A percentile compares a stretch with the other conserved stretches of the same genome.
These are phyloP conservation scores for Centropus bengalensis DNA, from an alignment of 2,113 vertebrate species.

Conservation along the genomic window DNA sequence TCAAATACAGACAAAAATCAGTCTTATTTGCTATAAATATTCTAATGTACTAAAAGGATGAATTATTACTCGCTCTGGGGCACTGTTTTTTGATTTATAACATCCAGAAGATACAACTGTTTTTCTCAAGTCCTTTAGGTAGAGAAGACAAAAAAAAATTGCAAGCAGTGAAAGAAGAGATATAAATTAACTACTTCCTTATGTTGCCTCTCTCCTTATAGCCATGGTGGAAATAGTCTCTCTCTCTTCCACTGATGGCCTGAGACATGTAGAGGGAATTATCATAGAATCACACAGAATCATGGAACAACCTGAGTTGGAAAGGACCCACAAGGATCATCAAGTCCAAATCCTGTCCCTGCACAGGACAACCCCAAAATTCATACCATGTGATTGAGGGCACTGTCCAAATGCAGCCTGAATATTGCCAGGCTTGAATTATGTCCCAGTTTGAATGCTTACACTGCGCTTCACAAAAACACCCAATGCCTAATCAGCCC, in stretches of 20 bases:
- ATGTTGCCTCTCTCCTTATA: rapidly evolving
- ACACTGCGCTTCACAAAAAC: background rate
- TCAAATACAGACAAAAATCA: background rate
- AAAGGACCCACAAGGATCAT: too few species aligned
- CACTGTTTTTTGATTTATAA: background rate
- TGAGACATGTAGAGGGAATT: background rate
- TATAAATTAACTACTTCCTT: background rate
- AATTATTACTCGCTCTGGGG: background rate
- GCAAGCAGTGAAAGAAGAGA: background rate
- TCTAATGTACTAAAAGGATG: background rate
- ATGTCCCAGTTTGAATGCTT: background rate
- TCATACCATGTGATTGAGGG: too few species aligned
- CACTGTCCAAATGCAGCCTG: too few species aligned
- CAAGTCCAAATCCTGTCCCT: too few species aligned
- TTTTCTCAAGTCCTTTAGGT: background rate
- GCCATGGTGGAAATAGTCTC: background rate
- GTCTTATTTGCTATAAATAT: background rate
- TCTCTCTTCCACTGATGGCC: background rate
- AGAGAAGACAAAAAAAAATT: background rate
- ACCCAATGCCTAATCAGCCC: background rate
- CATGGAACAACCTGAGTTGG: too few species aligned
- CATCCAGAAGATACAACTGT: background rate
- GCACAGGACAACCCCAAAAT: too few species aligned
- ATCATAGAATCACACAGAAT: too few species aligned
- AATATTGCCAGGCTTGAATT: too few species aligned